A percentile compares a stretch with the other conserved stretches of the same genome.
These are phyloP conservation scores for Ceraclea dissimilis DNA, from an alignment of 2,888 invertebrate species.

Conservation along the genomic window DNA sequence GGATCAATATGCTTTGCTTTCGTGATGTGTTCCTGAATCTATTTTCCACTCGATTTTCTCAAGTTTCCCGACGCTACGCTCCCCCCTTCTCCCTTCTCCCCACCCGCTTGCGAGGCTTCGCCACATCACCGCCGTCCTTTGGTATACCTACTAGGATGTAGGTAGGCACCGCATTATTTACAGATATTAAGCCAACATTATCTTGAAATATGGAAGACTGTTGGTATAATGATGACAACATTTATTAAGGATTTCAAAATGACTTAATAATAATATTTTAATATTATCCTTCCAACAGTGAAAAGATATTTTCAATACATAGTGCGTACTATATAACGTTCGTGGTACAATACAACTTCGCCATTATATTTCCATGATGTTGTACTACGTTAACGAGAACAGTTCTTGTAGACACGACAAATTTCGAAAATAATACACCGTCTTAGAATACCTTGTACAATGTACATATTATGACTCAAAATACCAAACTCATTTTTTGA, in stretches of 20 bases:
- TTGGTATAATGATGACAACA: slow-evolving; percentile 12
- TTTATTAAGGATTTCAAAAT: slow-evolving; percentile 3
- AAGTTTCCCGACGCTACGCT: not conserved
- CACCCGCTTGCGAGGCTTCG: not conserved
- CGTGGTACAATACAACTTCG: not conserved
- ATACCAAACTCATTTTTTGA: too few relatives aligned
- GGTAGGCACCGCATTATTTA: slow-evolving; percentile 16
- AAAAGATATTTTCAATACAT: not conserved
- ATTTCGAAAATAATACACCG: too few relatives aligned
- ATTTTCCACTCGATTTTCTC: slow-evolving; percentile 1
- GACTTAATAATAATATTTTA: not conserved
- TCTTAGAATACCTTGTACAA: too few relatives aligned
- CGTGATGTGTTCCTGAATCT: not conserved
- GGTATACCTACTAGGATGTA: too few relatives aligned
- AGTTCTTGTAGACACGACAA: too few relatives aligned
- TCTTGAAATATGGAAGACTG: slow-evolving; percentile 15
- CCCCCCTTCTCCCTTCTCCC: not conserved
- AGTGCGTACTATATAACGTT: not conserved
- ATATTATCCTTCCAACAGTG: not conserved
- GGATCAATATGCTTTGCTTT: not conserved
- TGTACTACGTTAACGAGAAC: too few relatives aligned
- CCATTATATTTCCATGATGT: too few relatives aligned
- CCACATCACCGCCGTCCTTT: slow-evolving; percentile 7
- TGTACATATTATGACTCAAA: too few relatives aligned
- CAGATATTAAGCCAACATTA: slow-evolving; percentile 18